A percentile compares a stretch with the other conserved stretches of the same genome.
Evolutionary conservation across 2,113 vertebrate species (phyloP).

Genomic region (Lampris incognitus): DNA sequence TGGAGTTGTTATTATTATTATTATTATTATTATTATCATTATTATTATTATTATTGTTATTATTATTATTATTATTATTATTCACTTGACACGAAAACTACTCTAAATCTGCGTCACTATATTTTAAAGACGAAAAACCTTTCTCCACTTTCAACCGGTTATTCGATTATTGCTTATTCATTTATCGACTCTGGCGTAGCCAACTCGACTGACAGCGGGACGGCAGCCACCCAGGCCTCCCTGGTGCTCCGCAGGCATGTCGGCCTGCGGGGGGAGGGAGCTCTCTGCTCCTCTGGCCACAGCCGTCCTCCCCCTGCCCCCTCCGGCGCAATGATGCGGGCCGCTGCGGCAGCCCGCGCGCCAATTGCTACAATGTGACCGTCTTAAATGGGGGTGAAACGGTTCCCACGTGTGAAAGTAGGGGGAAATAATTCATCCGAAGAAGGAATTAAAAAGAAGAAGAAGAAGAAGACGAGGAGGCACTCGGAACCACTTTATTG

Average conservation of each 20-base stretch:
- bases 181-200: too few relatives aligned
- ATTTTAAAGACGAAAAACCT: background rate
- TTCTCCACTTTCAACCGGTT: constrained; percentile 26
- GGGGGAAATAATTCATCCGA: constrained; percentile 65
- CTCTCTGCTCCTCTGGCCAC: constrained; percentile 70
- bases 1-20: constrained; percentile 16
- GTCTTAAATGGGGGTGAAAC: constrained; percentile 79
- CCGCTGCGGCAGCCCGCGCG: constrained; percentile 10
- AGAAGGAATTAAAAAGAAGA: constrained; percentile 43
- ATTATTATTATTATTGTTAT: constrained; percentile 17
- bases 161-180: background rate
- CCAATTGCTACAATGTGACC: constrained; percentile 72
- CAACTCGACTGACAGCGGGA: too few relatives aligned
- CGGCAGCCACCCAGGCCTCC: constrained; percentile 19
- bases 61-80: background rate
- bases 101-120: too few relatives aligned
- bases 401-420: constrained; percentile 79
- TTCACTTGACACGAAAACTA: background rate
- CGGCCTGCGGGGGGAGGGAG: constrained; percentile 59
- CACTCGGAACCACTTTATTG: constrained; percentile 51
- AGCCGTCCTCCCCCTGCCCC: background rate
- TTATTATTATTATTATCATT: constrained; percentile 12
- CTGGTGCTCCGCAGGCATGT: constrained; percentile 29
- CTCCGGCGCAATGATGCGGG: too few relatives aligned
- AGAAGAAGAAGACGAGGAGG: constrained; percentile 56